phyloP scores from a whole-genome alignment of 1,140 invertebrate genomes.

The Drosophila seguyi region DNA sequence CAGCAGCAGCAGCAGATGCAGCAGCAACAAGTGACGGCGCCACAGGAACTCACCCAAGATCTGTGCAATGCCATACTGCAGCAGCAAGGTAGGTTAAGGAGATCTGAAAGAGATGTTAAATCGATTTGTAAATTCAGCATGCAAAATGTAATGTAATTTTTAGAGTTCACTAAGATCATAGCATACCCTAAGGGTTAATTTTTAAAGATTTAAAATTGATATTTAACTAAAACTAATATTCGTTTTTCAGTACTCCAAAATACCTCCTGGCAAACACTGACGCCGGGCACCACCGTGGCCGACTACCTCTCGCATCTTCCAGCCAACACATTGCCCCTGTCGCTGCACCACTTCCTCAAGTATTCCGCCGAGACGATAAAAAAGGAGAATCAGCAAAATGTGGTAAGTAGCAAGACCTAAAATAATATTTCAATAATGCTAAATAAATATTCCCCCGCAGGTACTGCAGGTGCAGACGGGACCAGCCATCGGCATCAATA shows the following conservation, averaged over 20 bases:
- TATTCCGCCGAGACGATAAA: conserved; percentile 92
- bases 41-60: conserved; percentile 83
- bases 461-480: conserved; percentile 83
- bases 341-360: conserved; percentile 93
- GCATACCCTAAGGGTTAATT: no score
- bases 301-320: conserved; percentile 92
- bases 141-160: no score
- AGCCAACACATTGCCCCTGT: conserved; percentile 90
- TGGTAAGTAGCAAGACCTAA: conserved; percentile 50
- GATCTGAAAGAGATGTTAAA: no score
- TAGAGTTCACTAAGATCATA: no score
- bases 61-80: conserved; percentile 84
- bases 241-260: conserved; percentile 75
- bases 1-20: conserved; percentile 65
- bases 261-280: conserved; percentile 90
- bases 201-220: not conserved
- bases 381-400: conserved; percentile 87
- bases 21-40: conserved; percentile 71
- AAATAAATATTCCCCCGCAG: conserved; percentile 7
- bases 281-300: conserved; percentile 91
- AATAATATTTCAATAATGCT: no score
- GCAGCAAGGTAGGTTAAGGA: conserved; percentile 67
- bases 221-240: not conserved
- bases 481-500: conserved; percentile 81
- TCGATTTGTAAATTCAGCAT: no score